Evolutionary conservation across 2,113 vertebrate genomes (phyloP).

Genomic region (Amblyopsis rosae): DNA sequence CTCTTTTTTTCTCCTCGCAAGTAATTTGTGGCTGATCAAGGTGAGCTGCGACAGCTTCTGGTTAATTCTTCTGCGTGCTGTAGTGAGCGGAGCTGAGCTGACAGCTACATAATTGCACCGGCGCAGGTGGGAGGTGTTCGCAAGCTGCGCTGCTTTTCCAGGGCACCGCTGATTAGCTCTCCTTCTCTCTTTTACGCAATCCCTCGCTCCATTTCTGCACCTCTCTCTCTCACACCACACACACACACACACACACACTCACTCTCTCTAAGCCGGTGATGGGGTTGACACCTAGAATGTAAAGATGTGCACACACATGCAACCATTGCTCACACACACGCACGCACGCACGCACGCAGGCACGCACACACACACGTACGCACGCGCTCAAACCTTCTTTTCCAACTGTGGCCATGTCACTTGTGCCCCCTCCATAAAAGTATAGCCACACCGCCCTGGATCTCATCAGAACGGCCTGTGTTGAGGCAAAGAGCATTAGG

Average conservation of each 20-base stretch:
- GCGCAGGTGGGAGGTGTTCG: slow-evolving; percentile 46
- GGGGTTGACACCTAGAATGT: slow-evolving; percentile 41
- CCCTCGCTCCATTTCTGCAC: neutral
- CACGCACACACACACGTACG: slow-evolving; percentile 13
- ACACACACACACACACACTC: neutral
- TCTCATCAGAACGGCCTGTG: slow-evolving; percentile 36
- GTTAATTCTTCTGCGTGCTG: slow-evolving; percentile 40
- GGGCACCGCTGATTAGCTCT: slow-evolving; percentile 31
- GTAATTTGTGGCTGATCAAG: slow-evolving; percentile 38
- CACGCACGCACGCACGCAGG: no score
- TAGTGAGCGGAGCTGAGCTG: slow-evolving; percentile 35
- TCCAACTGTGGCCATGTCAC: slow-evolving; percentile 10
- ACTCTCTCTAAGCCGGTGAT: slow-evolving; percentile 8
- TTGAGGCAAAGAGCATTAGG: slow-evolving; percentile 30
- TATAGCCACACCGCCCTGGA: slow-evolving; percentile 27
- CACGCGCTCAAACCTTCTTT: neutral
- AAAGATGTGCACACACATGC: no score
- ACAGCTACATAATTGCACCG: slow-evolving; percentile 53
- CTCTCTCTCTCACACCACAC: slow-evolving; percentile 18
- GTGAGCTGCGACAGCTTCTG: slow-evolving; percentile 43
- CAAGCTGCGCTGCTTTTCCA: slow-evolving; percentile 30
- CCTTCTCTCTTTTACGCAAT: neutral
- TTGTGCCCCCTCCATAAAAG: slow-evolving; percentile 17
- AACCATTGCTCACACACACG: no score
- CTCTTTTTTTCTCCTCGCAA: slow-evolving; percentile 1